These are phyloP conservation scores for Amblyjoppa proteus DNA, from an alignment of 2,888 invertebrate species.

Conservation along the genomic window DNA sequence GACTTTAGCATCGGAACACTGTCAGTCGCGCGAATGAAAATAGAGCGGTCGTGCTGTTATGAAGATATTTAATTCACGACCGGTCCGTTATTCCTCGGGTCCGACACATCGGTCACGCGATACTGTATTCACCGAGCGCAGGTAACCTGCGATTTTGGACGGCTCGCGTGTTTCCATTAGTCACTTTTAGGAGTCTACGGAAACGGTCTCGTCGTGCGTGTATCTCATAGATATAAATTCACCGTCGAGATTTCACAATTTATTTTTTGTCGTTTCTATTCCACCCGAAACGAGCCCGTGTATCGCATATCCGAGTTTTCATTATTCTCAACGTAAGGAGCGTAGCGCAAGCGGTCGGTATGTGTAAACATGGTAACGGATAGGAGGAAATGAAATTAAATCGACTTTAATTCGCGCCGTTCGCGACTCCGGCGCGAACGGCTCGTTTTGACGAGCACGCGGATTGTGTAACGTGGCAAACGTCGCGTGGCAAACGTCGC, in stretches of 20 bases:
- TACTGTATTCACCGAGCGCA: neutral
- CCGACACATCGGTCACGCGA: neutral
- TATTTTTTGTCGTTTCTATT: slow-evolving; percentile 1
- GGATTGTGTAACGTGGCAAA: neutral
- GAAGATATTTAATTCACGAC: neutral
- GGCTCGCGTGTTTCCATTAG: neutral
- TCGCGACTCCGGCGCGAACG: neutral
- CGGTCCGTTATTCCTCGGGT: neutral
- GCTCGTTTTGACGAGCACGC: slow-evolving; percentile 16
- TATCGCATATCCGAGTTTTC: neutral
- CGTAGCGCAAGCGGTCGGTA: neutral
- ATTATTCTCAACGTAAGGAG: neutral
- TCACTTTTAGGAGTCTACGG: neutral
- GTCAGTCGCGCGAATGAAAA: neutral
- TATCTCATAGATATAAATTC: neutral
- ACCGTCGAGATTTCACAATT: neutral
- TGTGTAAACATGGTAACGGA: neutral
- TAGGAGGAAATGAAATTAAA: slow-evolving; percentile 29
- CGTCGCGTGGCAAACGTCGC: slow-evolving; percentile 1
- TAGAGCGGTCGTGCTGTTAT: neutral
- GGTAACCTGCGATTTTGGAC: neutral
- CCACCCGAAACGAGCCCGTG: neutral
- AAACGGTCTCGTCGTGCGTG: neutral
- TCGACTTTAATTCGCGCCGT: no score
- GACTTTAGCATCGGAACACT: neutral